Conservation (phyloP, 2,888 invertebrate genomes). For the Falcaria lacertinaria region DNA sequence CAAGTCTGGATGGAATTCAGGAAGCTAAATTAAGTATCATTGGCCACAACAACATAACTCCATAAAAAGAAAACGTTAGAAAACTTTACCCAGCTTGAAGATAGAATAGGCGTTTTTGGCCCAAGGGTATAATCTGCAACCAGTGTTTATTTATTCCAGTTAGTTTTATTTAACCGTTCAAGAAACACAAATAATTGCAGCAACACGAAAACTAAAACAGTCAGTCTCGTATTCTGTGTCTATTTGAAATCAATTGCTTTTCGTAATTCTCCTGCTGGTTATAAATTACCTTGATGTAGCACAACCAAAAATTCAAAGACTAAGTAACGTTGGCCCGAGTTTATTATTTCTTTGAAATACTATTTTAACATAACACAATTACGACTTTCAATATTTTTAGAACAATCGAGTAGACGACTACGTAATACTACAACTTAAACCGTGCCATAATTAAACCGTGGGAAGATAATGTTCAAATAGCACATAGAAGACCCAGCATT, state of each 20-base stretch:
- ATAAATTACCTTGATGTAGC: too few relatives aligned
- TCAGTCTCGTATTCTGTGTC: background rate
- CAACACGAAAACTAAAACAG: background rate
- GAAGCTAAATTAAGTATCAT: constrained; percentile 44
- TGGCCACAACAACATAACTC: constrained; percentile 42
- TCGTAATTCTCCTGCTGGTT: background rate
- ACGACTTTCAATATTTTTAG: too few relatives aligned
- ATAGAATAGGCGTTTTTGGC: constrained; percentile 34
- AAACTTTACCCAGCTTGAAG: constrained; percentile 16
- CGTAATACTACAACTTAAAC: too few relatives aligned
- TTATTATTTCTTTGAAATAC: too few relatives aligned
- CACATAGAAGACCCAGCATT: too few relatives aligned
- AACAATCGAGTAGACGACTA: too few relatives aligned
- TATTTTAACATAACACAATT: too few relatives aligned
- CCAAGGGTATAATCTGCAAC: constrained; percentile 31
- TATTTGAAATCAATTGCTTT: background rate
- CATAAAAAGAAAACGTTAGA: constrained; percentile 19
- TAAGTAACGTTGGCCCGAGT: too few relatives aligned
- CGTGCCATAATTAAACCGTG: too few relatives aligned
- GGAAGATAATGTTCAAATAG: too few relatives aligned
- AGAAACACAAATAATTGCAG: background rate
- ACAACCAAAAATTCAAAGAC: too few relatives aligned
- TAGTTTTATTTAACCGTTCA: background rate
- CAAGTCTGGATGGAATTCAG: too few relatives aligned
- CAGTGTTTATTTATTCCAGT: constrained; percentile 1